Evolutionary conservation across 2,797 vertebrate genomes (phyloP), one percentile per base, ranked within the genome.

Genomic region (Phoebastria nigripes): DNA sequence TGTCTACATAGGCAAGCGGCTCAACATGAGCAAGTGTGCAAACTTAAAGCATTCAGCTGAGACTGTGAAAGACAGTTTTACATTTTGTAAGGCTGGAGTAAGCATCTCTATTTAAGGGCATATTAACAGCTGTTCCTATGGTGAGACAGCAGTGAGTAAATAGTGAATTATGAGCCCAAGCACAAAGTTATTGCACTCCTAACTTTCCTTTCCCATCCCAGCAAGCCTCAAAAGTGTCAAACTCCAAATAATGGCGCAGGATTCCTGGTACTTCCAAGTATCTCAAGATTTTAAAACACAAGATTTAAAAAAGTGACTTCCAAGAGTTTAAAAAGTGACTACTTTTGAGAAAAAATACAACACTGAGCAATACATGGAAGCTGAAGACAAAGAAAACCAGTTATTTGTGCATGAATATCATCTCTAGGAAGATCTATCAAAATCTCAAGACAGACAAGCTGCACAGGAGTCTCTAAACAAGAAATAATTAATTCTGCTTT

Each of bases 1-100:
- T n/a, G 21, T 37, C 58, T 55, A 7, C 11, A n/a, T 1, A n/a
- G 44, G 29, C 28, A 63, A 84, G 66, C 2, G 22, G 28, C 59
- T 83, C 20, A 73, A 28, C 12, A 33, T 0, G 5, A 87, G 10
- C 0, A 0, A 89, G 46, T 11, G 22, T 7, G 29, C 67, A 90
- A 66, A 74, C 25, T 37, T 28, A 7, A 65, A 87, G 72, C 21
- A 8, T 25, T 73, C 72, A 77, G 74, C 49, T 73, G 52, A 51
- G n/a, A 73, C 2, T 47, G 12, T 29, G 63, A 80, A 74, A 90
- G 78, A 25, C 25, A n/a, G 28, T 67, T 81, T 74, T 26, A 87
- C 21, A 51, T 47, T 19, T 39, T 8, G 24, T 39, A 55, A 74
- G 44, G 77, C 49, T 54, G 33, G 5, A 82, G 28, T 5, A n/a